Base-by-base conservation (phyloP, 2,888 invertebrate species). In the Laothoe populi region DNA sequence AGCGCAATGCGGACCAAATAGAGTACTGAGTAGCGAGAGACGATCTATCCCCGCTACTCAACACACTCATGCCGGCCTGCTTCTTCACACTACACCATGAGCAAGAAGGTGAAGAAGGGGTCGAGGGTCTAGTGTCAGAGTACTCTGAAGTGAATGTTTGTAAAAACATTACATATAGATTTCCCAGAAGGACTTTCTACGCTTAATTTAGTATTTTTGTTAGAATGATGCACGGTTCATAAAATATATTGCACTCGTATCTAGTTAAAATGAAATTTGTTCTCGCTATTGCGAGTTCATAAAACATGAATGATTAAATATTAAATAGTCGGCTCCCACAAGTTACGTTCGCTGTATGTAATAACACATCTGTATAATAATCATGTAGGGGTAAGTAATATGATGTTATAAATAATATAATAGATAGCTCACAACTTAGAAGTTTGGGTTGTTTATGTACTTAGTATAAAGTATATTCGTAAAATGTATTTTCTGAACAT, bases 221-320 rank as follows among this genome's bases (percentile, higher is more conserved):
- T 44, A 1, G 16, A 58, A 13, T 49, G 26, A 60, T 60, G 38
- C 35, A 48, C 23, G 57, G 11, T 49, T 49, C 48, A 40, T 40
- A 62, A 62, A 59, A 40, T 19, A 49, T 59, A 58, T 58, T 58
- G 40, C 46, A 40, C 46, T 48, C 24, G 35, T n/a, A n/a, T n/a
- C 46, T 58, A 45, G 38, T 48, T 46, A 46, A 58, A 57, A 61
- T 61, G 24, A 38, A 58, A 26, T 31, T 31, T 49, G 24, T 60
- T 42, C 16, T 24, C 13, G 62, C 24, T 11, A 31, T 44, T 40
- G 19, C 59, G 45, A 45, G 59, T 59, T 31, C 16, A 62, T 62
- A 62, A 62, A 62, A 62, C 42, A 59, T 46, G 62, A 57, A 48
- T 62, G n/a, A 44, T 59, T 26, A 44, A 10, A 44, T 59, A 38